A percentile compares a stretch with the other conserved stretches of the same genome.
Conservation (phyloP, 2,113 vertebrate species). For the Burhinus oedicnemus region DNA sequence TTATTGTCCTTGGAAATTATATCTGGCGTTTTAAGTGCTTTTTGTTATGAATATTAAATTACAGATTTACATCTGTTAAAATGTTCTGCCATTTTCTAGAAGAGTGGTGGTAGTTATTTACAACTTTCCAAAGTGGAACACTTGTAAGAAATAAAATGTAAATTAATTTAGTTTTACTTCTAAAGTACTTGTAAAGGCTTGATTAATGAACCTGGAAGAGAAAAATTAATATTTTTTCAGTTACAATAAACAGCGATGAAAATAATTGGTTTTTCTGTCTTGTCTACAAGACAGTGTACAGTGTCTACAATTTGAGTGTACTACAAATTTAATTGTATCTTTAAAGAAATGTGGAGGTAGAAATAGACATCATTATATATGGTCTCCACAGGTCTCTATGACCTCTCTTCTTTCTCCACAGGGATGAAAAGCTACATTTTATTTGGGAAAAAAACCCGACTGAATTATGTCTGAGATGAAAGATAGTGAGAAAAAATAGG, state of each 20-base stretch:
- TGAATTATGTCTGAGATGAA: conserved; percentile 17
- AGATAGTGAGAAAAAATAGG: neutral
- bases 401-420: conserved; percentile 15
- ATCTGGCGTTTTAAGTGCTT: neutral
- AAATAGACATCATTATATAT: neutral
- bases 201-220: neutral
- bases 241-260: neutral
- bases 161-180: neutral
- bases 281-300: neutral
- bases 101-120: neutral
- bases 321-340: neutral
- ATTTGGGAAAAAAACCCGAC: neutral
- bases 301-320: neutral
- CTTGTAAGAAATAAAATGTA: neutral
- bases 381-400: neutral
- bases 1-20: neutral
- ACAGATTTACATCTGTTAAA: neutral
- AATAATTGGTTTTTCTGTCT: neutral
- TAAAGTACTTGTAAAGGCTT: neutral
- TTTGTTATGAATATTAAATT: neutral
- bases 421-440: conserved; percentile 34
- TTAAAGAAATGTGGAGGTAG: neutral
- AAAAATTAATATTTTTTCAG: neutral
- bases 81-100: neutral
- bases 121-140: neutral